Base-by-base conservation (phyloP, 2,888 invertebrate species). In the Heliconius charithonia region DNA sequence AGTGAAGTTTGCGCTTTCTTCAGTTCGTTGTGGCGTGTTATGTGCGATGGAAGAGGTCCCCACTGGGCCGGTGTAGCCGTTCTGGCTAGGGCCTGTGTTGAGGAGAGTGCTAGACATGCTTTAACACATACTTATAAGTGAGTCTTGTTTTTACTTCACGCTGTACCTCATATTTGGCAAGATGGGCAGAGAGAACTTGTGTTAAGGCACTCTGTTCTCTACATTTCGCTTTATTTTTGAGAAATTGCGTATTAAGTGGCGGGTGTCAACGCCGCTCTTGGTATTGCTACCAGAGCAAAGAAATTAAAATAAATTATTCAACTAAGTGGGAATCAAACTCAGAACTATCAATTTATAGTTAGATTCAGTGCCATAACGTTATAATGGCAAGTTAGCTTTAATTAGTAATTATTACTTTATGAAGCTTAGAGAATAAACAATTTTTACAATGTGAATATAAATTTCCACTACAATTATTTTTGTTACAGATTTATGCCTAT, bases 21-120 rank as follows among this genome's bases (percentile, higher is more conserved):
- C 88, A 96, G 96, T 69, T 96, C 96, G 41, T 88, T 97, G 73
- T 96, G 97, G 90, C 95, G 97, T 72, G 94, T 96, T 27, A 96
- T 97, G 95, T 95, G 95, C 51, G 95, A 94, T 79, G 89, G 95
- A 1, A 91, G 96, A 67, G 96, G 96, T 0, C 95, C 96, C 0
- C 95, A 97, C 62, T 97, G 97, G 97, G 95, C 95, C 25, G 96
- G 96, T 7, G 91, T 97, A 0, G 96, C 96, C n/a, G 96, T 97
- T 65, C 89, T 97, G 45, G 93, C 96, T 29, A 95, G 96, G 77
- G 96, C 96, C 6, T 96, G 96, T 82, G 95, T 95, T 80, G 97
- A 97, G 85, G 91, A 96, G 0, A 94, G 95, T 72, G 96, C 97
- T 1, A 93, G 96, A 82, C 93, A 96, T 85, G 96, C 96, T 1